Percentiles rank a stretch among this genome's conserved stretches.
phyloP scores from a whole-genome alignment of 2,113 vertebrate genomes.

The Daboia siamensis region DNA sequence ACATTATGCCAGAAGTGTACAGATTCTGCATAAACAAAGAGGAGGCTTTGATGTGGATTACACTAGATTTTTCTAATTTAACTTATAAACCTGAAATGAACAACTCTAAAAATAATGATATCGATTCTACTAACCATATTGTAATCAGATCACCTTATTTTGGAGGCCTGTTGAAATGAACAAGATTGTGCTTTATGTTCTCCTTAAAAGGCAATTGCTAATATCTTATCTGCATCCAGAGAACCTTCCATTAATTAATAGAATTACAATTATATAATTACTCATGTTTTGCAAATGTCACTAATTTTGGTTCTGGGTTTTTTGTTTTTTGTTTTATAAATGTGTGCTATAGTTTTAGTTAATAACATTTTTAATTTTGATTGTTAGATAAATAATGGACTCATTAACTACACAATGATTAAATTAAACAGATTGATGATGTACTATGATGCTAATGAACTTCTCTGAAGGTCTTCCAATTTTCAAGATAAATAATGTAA shows the following conservation, averaged over 20 bases:
- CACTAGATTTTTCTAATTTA: conserved; percentile 6
- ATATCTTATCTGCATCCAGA: background rate
- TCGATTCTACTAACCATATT: background rate
- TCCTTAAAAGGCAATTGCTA: background rate
- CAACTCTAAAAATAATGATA: conserved; percentile 17
- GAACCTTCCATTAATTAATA: background rate
- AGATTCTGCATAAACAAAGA: background rate
- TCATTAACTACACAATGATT: background rate
- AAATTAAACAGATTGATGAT: background rate
- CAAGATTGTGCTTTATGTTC: background rate
- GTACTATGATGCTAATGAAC: background rate
- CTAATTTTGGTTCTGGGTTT: background rate
- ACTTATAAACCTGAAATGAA: conserved; percentile 16
- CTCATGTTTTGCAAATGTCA: background rate
- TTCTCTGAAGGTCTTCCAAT: conserved; percentile 20
- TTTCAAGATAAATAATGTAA: background rate
- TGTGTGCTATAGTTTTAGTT: background rate
- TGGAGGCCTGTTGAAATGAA: background rate
- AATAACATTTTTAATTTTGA: conserved; percentile 1
- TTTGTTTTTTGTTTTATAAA: background rate
- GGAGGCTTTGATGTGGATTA: conserved; percentile 11
- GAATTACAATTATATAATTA: background rate
- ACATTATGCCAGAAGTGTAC: background rate
- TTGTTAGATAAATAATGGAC: conserved; percentile 13
- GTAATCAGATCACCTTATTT: background rate